Base-by-base conservation (phyloP, 2,797 vertebrate species). In the Darevskia mixta region DNA sequence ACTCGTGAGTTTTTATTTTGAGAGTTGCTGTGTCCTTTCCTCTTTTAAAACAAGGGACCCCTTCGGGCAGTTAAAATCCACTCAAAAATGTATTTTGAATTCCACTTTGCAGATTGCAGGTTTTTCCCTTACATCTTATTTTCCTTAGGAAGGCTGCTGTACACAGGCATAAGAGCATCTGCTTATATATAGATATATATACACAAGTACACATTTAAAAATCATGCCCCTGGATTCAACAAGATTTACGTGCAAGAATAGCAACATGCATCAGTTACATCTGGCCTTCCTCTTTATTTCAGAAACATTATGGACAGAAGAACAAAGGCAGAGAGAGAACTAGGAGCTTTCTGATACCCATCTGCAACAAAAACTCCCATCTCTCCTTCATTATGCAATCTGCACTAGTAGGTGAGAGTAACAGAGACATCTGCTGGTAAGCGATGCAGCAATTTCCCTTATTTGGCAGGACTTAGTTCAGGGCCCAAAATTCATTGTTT, bases 401-500 rank as follows among this genome's bases (percentile, higher is more conserved):
- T 72, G 75, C 85, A 35, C 41, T 27, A 17, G 86, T 88, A 92
- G 90, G 91, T 93, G 93, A 94, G 80, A 93, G 95, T 94, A 94
- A 95, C 20, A 94, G 95, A 94, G 95, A 94, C 95, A 94, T 93
- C 95, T 96, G 86, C 95, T 94, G 95, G 95, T 87, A 27, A 82
- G 79, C 90, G 10, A 15, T 1, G 5, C 61, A 85, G 86, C 15
- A 2, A 86, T 78, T 94, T 89, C 13, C 0, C 72, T 38, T 41
- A 38, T 82, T 67, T 61, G 78, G 71, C 41, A 45, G 1, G 1
- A 38, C 6, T 58, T 66, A 2, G 17, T 17, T 35, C 32, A 81
- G 55, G 35, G 3, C 23, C 35, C 71, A 73, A 64, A 73, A 86
- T 73, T 13, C 25, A 75, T 38, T 55, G 45, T 69, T 66, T 41